These are phyloP conservation scores for Drosophila aldrichi DNA, from an alignment of 2,888 invertebrate genomes.

Conservation along the genomic window DNA sequence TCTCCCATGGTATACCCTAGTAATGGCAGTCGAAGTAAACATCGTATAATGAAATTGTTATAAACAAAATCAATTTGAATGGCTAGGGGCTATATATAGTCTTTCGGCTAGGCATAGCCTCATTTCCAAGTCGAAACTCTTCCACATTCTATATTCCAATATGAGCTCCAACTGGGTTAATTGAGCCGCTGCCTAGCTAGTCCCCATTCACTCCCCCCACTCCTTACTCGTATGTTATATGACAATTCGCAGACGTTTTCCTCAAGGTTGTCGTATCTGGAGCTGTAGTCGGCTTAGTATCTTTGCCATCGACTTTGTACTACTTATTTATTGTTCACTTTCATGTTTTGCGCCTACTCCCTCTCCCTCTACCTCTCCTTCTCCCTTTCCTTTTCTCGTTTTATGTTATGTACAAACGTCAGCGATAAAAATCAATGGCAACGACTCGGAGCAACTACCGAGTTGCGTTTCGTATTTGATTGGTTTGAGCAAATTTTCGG, in stretches of 20 bases:
- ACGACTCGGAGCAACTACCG: slow-evolving; percentile 35
- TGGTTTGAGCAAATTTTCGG: not conserved
- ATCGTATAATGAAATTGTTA: no score
- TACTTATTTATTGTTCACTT: slow-evolving; percentile 41
- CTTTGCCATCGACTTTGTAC: slow-evolving; percentile 12
- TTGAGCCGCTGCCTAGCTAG: not conserved
- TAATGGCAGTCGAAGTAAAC: no score
- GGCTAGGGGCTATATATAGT: no score
- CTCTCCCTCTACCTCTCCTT: no score
- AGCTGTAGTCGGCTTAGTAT: slow-evolving; percentile 16
- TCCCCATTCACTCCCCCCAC: not conserved
- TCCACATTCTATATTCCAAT: not conserved
- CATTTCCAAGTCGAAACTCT: not conserved
- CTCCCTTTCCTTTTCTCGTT: not conserved
- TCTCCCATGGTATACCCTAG: slow-evolving; percentile 9
- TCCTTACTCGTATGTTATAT: not conserved
- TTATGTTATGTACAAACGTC: slow-evolving; percentile 23
- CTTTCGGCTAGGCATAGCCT: no score
- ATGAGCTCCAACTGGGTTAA: slow-evolving; percentile 7
- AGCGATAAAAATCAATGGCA: slow-evolving; percentile 74
- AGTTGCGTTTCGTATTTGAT: slow-evolving; percentile 30
- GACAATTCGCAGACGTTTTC: not conserved
- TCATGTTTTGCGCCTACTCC: slow-evolving; percentile 31
- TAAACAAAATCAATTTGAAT: no score
- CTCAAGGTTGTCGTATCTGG: slow-evolving; percentile 7